Evolutionary conservation across 2,888 invertebrate genomes (phyloP), one percentile per base, ranked within the genome.

Genomic region (Monochamus alternatus): DNA sequence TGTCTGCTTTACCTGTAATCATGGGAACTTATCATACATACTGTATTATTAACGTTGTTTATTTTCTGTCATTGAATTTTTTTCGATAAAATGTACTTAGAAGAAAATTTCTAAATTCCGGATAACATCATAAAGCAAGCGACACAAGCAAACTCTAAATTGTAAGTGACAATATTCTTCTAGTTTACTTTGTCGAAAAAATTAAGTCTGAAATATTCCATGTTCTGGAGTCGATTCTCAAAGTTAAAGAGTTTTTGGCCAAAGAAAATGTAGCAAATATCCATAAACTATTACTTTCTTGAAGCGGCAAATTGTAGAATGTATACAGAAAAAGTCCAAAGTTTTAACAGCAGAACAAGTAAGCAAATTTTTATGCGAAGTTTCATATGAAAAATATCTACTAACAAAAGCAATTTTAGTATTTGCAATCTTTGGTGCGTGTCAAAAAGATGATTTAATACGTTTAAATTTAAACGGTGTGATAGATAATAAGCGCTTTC

Each of bases 331-430:
- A 76, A 71, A 59, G 68, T 66, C 68, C 30, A 81, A 80, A 59
- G 77, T 78, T 65, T 79, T 83, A 32, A 76, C 81, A 52, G 64
- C 79, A 52, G 77, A 78, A 60, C 74, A 84, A 69, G 69, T 30
- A 60, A 60, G 5, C 60, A 59, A 59, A 59, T 60, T 14, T 14
- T 60, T 22, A 22, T 60, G 30, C 82, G 78, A 80, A 71, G 84
- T 84, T 70, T 81, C 81, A 3, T 82, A 84, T 76, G 67, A 76
- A 9, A 22, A 79, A 66, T 82, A 81, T 78, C 75, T 84, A 75
- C 77, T 78, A 38, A 4, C 38, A n/a, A 76, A 55, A 55, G 55
- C 55, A 55, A 9, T 55, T 55, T 55, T n/a, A 55, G 76, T 76
- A 52, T 62, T 76, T 68, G 77, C 65, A 43, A 76, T 81, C 70